phyloP scores from a whole-genome alignment of 2,113 vertebrate genomes.

The Columba livia region DNA sequence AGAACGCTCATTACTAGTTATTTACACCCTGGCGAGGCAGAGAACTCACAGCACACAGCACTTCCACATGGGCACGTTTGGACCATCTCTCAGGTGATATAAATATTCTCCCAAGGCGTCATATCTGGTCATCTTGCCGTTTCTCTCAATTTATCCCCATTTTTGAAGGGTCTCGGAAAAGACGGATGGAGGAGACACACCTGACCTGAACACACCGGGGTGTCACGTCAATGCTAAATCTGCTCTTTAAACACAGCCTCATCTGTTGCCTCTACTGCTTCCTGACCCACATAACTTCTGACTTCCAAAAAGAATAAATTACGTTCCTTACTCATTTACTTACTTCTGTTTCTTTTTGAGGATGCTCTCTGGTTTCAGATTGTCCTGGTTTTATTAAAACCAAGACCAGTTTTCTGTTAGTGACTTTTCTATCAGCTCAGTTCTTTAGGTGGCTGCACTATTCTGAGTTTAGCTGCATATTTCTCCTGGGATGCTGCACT shows the following conservation, averaged over 20 bases:
- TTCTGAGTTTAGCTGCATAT: too few relatives aligned
- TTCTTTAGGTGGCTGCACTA: too few relatives aligned
- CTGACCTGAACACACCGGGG: not conserved
- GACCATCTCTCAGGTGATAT: not conserved
- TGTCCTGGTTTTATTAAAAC: too few relatives aligned
- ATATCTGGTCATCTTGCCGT: not conserved
- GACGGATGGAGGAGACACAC: not conserved
- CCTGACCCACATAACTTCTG: not conserved
- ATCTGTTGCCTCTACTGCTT: not conserved
- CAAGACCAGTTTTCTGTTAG: too few relatives aligned
- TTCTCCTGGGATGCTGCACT: too few relatives aligned
- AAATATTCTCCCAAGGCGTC: not conserved
- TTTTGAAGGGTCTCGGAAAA: not conserved
- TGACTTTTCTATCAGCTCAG: too few relatives aligned
- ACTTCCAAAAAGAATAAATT: not conserved
- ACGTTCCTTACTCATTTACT: not conserved
- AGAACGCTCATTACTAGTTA: too few relatives aligned
- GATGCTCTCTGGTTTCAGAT: not conserved
- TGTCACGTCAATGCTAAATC: too few relatives aligned
- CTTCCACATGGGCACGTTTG: fast-evolving
- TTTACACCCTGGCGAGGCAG: not conserved
- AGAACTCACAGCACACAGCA: not conserved
- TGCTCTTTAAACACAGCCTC: not conserved
- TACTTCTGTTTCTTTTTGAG: not conserved
- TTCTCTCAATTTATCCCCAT: not conserved